Evolutionary conservation across 2,888 invertebrate genomes (phyloP).

Genomic region (Aphodius sticticus): DNA sequence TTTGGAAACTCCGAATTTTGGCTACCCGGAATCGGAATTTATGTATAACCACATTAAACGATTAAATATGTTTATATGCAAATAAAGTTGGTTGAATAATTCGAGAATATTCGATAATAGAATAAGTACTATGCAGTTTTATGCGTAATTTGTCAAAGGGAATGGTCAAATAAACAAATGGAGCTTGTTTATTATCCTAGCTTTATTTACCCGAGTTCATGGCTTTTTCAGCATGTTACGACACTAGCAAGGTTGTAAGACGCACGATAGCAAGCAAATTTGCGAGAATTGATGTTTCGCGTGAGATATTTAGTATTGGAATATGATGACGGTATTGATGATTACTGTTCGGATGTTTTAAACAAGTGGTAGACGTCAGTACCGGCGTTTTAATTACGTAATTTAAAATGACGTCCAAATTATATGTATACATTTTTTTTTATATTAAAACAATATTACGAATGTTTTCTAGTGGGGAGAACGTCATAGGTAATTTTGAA

Average conservation of each 20-base stretch:
- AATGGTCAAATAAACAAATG: background rate
- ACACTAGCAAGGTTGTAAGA: background rate
- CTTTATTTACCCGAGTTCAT: slow-evolving; percentile 4
- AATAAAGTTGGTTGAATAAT: background rate
- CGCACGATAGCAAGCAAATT: background rate
- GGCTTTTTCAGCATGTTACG: background rate
- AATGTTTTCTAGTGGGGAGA: too few relatives aligned
- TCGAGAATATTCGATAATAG: background rate
- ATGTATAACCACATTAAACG: too few relatives aligned
- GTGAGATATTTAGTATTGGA: background rate
- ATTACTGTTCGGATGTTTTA: background rate
- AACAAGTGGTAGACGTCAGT: background rate
- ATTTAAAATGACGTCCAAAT: background rate
- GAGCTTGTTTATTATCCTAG: background rate
- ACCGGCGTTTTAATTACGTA: background rate
- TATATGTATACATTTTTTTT: background rate
- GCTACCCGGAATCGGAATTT: too few relatives aligned
- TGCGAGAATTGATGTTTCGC: background rate
- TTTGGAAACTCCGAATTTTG: too few relatives aligned
- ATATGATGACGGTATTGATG: background rate
- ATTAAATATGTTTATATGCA: too few relatives aligned
- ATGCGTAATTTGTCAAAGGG: background rate
- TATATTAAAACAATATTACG: too few relatives aligned
- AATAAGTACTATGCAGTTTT: background rate
- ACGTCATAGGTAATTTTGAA: too few relatives aligned